Conservation (phyloP, 2,113 vertebrate species). For the Etia nguti region DNA sequence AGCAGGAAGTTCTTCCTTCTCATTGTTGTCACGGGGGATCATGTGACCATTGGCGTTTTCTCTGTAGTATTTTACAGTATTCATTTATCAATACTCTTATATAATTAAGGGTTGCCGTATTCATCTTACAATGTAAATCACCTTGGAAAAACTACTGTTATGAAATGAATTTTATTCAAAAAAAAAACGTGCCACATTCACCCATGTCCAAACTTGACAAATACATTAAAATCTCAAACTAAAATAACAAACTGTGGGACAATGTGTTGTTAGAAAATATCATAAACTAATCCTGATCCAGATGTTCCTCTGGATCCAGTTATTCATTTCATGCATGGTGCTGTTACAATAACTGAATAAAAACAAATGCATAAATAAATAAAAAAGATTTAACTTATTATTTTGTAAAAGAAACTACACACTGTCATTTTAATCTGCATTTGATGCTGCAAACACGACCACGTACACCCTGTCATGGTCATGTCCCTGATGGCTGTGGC, state of each 20-base stretch:
- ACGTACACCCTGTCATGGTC: no score
- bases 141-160: not conserved
- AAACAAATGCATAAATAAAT: no score
- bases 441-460: no score
- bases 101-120: not conserved
- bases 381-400: no score
- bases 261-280: not conserved
- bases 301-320: not conserved
- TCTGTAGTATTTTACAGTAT: no score
- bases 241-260: not conserved
- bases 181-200: not conserved
- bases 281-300: not conserved
- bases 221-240: not conserved
- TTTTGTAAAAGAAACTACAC: not conserved
- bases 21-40: not conserved
- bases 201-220: not conserved
- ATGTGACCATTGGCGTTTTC: no score
- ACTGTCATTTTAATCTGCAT: no score
- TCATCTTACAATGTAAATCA: not conserved
- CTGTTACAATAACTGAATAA: not conserved
- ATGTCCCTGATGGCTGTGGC: no score
- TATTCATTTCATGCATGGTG: not conserved
- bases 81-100: no score
- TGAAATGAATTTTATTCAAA: not conserved
- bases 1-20: not conserved